Conservation (phyloP, 2,797 vertebrate species). For the Atherinosoma microstoma region DNA sequence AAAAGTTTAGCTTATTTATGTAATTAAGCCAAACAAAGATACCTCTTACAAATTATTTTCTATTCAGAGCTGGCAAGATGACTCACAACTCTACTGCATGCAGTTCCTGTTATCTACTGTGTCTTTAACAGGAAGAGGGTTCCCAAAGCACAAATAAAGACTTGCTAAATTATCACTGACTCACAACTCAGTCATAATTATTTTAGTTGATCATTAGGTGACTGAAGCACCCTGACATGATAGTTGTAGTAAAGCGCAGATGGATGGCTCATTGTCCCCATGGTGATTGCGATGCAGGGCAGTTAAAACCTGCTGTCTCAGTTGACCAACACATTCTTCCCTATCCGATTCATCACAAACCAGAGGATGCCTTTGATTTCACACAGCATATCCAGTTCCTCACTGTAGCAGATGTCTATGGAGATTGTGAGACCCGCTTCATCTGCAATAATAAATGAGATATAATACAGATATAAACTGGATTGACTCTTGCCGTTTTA, state of each 20-base stretch:
- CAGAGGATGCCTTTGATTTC: constrained; percentile 43
- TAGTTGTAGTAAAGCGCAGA: constrained; percentile 33
- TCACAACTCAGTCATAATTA: constrained; percentile 1
- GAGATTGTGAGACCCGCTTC: constrained; percentile 45
- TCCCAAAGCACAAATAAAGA: neutral
- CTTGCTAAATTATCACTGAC: neutral
- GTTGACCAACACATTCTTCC: constrained; percentile 62
- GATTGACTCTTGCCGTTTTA: constrained; percentile 17
- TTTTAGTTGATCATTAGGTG: constrained; percentile 13
- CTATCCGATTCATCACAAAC: constrained; percentile 58
- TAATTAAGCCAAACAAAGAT: too few relatives aligned
- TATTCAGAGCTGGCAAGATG: too few relatives aligned
- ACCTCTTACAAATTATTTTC: too few relatives aligned
- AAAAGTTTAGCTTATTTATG: too few relatives aligned
- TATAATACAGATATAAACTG: constrained; percentile 9
- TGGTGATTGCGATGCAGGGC: constrained; percentile 41
- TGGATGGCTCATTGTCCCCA: constrained; percentile 52
- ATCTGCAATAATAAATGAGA: constrained; percentile 50
- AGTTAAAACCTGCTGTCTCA: constrained; percentile 62
- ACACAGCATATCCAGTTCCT: constrained; percentile 41
- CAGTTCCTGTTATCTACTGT: too few relatives aligned
- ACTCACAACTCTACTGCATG: too few relatives aligned
- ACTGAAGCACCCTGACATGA: neutral
- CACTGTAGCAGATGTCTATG: constrained; percentile 56
- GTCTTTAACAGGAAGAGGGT: neutral